Percentiles rank a stretch among this genome's conserved stretches.
These are phyloP conservation scores for Baryphthengus martii DNA, from an alignment of 2,113 vertebrate genomes.

Conservation along the genomic window DNA sequence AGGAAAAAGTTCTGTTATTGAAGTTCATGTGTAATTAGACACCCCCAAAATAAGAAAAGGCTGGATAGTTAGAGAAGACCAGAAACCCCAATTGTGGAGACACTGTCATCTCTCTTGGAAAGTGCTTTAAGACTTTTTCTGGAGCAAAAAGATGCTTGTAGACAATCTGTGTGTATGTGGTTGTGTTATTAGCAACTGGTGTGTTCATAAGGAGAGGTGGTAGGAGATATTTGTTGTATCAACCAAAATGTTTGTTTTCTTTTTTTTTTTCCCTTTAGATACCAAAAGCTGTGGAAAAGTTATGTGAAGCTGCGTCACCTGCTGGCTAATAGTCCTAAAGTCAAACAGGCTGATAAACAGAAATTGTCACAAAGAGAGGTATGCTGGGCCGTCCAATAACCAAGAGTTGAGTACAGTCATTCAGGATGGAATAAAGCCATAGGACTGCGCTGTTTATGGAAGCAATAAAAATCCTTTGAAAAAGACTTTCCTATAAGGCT, in stretches of 20 bases:
- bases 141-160: not conserved
- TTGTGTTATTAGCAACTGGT: not conserved
- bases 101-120: not conserved
- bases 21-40: not conserved
- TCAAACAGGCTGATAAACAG: conserved; percentile 98
- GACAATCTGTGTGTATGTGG: not conserved
- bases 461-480: not conserved
- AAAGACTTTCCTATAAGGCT: not conserved
- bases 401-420: not conserved
- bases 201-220: not conserved
- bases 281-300: conserved; percentile 99
- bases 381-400: not conserved
- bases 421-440: not conserved
- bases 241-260: not conserved
- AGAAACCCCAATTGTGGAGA: not conserved
- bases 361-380: conserved; percentile 98
- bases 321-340: conserved; percentile 97
- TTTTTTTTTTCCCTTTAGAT: conserved; percentile 79
- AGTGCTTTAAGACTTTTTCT: not conserved
- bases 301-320: conserved; percentile 98
- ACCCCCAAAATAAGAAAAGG: not conserved
- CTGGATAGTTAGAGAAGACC: not conserved
- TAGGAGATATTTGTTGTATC: not conserved
- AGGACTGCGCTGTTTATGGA: not conserved
- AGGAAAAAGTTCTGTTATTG: not conserved